These are phyloP conservation scores for Ochropleura plecta DNA, from an alignment of 2,888 invertebrate genomes.

Conservation along the genomic window DNA sequence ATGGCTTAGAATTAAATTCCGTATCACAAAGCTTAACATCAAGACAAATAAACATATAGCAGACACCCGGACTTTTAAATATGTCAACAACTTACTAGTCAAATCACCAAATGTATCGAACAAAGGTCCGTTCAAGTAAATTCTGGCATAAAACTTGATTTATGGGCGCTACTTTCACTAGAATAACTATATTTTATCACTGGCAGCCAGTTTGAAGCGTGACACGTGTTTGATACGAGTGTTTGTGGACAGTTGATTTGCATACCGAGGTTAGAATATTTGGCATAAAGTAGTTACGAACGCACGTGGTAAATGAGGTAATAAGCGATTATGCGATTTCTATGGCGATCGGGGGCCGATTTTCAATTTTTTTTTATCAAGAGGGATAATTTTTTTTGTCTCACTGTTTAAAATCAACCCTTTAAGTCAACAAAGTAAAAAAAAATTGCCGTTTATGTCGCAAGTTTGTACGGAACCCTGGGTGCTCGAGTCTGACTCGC, in stretches of 20 bases:
- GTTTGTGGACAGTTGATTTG: constrained; percentile 42
- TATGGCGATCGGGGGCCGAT: too few relatives aligned
- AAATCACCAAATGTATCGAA: constrained; percentile 49
- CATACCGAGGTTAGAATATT: constrained; percentile 41
- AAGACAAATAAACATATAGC: not conserved
- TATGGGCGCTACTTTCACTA: constrained; percentile 59
- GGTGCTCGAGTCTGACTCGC: too few relatives aligned
- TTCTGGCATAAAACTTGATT: constrained; percentile 52
- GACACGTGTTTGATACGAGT: constrained; percentile 57
- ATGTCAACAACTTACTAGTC: constrained; percentile 7
- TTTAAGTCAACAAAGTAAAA: too few relatives aligned
- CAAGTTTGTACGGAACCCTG: too few relatives aligned
- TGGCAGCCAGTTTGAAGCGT: constrained; percentile 45
- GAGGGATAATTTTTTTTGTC: too few relatives aligned
- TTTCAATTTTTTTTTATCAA: too few relatives aligned
- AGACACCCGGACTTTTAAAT: constrained; percentile 32
- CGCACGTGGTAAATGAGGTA: constrained; percentile 33
- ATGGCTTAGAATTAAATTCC: too few relatives aligned
- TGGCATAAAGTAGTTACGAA: not conserved
- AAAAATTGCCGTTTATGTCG: too few relatives aligned
- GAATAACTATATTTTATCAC: constrained; percentile 57
- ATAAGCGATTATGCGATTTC: too few relatives aligned
- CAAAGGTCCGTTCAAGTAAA: constrained; percentile 36
- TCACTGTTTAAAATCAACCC: too few relatives aligned
- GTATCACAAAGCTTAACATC: not conserved